Evolutionary conservation across 2,797 vertebrate species (phyloP), one percentile per base, ranked within the genome.

Genomic region (Acanthiza pusilla): DNA sequence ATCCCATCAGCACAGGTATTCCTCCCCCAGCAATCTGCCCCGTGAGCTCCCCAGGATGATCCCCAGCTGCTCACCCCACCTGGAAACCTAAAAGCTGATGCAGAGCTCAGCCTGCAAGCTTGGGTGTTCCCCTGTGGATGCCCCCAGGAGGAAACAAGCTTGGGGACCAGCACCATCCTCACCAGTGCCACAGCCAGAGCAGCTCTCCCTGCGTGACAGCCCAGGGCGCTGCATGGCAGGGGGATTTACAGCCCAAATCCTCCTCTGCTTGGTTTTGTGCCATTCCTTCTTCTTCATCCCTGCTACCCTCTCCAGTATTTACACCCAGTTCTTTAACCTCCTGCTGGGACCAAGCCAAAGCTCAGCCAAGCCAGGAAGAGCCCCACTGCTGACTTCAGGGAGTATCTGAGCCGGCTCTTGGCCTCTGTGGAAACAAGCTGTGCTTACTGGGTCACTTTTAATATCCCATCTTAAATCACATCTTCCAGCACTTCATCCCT

Each of bases 401-500:
- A 63, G n/a, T 8, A 29, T 27, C 5, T 2, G 60, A 87, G 57
- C 23, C 0, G 0, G 47, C 48, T 68, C 61, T 57, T 13, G n/a
- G 67, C 60, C 25, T 21, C 11, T 1, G 2, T 11, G 25, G 86
- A 91, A 82, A 47, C 53, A 77, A 88, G n/a, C 75, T 88, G 50
- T 57, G 55, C 80, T 94, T 57, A 43, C 71, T 77, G 67, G 38
- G 61, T 43, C 3, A 0, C 81, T 94, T 85, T 68, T 87, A 93
- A 89, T 83, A 89, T 42, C 45, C 72, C 53, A 6, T 67, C 67
- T 79, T 89, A 92, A 94, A 93, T 95, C 92, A 89, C 72, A 68
- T 88, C 84, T 95, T 92, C 89, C 86, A 93, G 74, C 65, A 65
- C 84, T 91, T 85, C 78, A 67, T 84, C 45, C 60, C n/a, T 87